Percentiles rank a stretch among this genome's conserved stretches.
These are phyloP conservation scores for Eupeodes luniger DNA, from an alignment of 2,888 invertebrate species.

Conservation along the genomic window DNA sequence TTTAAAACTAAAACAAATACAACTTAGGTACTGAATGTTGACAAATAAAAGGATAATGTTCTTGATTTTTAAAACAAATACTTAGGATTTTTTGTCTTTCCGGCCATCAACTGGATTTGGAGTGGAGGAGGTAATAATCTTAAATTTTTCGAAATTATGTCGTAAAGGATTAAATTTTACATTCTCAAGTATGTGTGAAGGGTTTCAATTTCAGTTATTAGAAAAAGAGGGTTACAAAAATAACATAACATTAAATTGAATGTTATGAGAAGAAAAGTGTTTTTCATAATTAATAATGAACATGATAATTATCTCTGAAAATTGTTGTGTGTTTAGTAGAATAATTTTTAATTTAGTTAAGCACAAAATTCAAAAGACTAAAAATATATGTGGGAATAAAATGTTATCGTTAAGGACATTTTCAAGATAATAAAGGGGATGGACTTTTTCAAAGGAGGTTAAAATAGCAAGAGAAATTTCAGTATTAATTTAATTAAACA, in stretches of 20 bases:
- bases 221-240: constrained; percentile 1
- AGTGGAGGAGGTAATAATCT: constrained; percentile 54
- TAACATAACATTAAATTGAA: constrained; percentile 23
- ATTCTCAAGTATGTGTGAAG: constrained; percentile 46
- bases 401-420: too few relatives aligned
- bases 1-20: constrained; percentile 9
- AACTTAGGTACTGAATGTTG: background rate
- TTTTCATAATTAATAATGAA: background rate
- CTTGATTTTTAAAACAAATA: background rate
- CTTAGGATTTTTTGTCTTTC: background rate
- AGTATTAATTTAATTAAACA: too few relatives aligned
- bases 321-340: background rate
- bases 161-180: constrained; percentile 40
- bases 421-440: too few relatives aligned
- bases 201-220: background rate
- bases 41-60: background rate
- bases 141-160: constrained; percentile 58
- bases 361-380: background rate
- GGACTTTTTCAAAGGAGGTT: too few relatives aligned
- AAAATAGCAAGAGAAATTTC: too few relatives aligned
- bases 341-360: background rate
- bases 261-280: background rate
- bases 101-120: background rate
- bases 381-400: too few relatives aligned
- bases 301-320: background rate